Evolutionary conservation across 1,140 invertebrate genomes (phyloP).

Genomic region (Philopotamus ludificatus): DNA sequence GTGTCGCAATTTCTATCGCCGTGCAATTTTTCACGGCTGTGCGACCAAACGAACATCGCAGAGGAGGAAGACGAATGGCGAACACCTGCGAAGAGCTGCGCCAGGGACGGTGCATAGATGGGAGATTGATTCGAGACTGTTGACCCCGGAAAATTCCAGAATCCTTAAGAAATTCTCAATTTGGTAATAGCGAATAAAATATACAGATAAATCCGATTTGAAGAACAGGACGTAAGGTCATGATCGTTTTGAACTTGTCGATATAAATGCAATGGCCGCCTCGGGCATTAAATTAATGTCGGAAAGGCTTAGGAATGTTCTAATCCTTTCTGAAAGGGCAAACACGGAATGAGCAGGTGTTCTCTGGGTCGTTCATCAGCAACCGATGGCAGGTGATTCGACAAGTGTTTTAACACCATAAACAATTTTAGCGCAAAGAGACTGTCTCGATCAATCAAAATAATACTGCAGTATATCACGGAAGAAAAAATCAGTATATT

Average conservation of each 20-base stretch:
- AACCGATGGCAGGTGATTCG: background rate
- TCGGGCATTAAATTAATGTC: background rate
- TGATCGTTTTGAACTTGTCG: background rate
- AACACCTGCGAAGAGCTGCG: no score
- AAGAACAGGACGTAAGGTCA: background rate
- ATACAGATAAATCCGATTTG: no score
- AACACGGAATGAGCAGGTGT: constrained; percentile 4
- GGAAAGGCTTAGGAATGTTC: constrained; percentile 1
- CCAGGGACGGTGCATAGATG: no score
- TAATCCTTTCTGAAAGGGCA: constrained; percentile 8
- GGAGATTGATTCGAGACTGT: background rate
- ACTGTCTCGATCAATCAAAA: no score
- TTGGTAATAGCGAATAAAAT: no score
- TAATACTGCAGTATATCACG: no score
- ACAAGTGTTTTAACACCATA: no score
- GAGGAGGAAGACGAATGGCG: no score
- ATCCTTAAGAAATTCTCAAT: no score
- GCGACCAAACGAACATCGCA: background rate
- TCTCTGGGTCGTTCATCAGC: background rate
- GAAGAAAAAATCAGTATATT: no score
- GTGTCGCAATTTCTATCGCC: background rate
- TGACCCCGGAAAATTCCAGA: background rate
- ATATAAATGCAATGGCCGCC: background rate
- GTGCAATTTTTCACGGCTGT: background rate
- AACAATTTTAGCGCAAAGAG: no score